Conservation (phyloP, 2,113 vertebrate genomes). For the Gadus macrocephalus region DNA sequence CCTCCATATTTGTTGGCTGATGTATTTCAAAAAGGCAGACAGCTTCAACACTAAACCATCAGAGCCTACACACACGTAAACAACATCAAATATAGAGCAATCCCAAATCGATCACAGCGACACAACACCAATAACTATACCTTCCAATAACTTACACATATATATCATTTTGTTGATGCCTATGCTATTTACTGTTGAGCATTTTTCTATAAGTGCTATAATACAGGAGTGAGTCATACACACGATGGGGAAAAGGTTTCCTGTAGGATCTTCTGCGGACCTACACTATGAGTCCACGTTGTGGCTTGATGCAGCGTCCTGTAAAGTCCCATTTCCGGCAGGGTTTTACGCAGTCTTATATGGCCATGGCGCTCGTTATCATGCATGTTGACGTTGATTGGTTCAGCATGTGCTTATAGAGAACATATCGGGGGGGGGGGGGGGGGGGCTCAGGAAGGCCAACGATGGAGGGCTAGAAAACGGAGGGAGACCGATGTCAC, state of each 20-base stretch:
- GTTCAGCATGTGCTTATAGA: conserved; percentile 49
- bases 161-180: conserved; percentile 42
- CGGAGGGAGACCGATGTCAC: conserved; percentile 13
- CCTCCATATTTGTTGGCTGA: conserved; percentile 16
- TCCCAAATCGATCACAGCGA: conserved; percentile 41
- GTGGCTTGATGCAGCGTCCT: conserved; percentile 21
- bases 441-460: background rate
- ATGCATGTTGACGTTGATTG: conserved; percentile 53
- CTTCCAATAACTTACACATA: conserved; percentile 17
- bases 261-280: conserved; percentile 34
- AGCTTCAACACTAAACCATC: conserved; percentile 4
- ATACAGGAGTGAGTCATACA: background rate
- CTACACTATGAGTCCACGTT: conserved; percentile 22
- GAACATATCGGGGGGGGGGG: background rate
- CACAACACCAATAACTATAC: conserved; percentile 39
- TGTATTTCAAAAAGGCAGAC: conserved; percentile 9
- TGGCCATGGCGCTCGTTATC: conserved; percentile 60
- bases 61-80: conserved; percentile 29
- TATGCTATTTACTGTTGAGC: conserved; percentile 43
- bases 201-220: conserved; percentile 38
- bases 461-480: conserved; percentile 3
- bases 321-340: conserved; percentile 18
- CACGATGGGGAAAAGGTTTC: conserved; percentile 4
- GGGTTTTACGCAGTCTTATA: conserved; percentile 18
- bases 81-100: conserved; percentile 44